Percentiles rank a stretch among this genome's conserved stretches.
Evolutionary conservation across 2,888 invertebrate species (phyloP).

Genomic region (Teleiodes luculella): DNA sequence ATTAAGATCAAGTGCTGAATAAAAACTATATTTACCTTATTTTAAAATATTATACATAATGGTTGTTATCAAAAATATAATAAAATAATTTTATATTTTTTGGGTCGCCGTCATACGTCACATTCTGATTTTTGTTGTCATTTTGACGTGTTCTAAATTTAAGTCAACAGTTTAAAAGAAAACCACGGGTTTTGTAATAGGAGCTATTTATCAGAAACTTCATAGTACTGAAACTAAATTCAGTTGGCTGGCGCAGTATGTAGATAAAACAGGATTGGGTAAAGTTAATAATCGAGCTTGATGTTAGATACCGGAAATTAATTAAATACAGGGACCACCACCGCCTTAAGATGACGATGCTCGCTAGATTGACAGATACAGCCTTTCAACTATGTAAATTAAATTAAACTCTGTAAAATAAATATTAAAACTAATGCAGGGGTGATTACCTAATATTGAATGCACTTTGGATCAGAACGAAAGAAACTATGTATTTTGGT

Average conservation of each 20-base stretch:
- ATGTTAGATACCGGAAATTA: constrained; percentile 47
- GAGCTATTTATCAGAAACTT: not conserved
- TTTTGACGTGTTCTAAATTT: constrained; percentile 52
- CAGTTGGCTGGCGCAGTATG: constrained; percentile 16
- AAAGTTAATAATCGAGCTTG: constrained; percentile 33
- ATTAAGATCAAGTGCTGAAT: constrained; percentile 1
- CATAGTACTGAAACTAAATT: constrained; percentile 15
- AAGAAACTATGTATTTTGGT: too few species aligned
- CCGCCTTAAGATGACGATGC: constrained; percentile 48
- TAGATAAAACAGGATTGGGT: constrained; percentile 10
- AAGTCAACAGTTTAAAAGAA: constrained; percentile 28
- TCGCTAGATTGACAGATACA: constrained; percentile 47
- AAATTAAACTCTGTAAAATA: constrained; percentile 48
- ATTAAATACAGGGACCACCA: constrained; percentile 53
- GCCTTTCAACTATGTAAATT: constrained; percentile 12
- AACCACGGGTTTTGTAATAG: not conserved
- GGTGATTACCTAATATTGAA: too few species aligned
- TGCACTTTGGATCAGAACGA: too few species aligned
- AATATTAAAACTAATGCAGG: too few species aligned
- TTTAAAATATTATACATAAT: constrained; percentile 59
- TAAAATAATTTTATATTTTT: constrained; percentile 63
- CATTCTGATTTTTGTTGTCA: constrained; percentile 48
- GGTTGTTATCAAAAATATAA: constrained; percentile 54
- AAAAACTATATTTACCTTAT: constrained; percentile 47
- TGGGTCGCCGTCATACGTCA: constrained; percentile 62